Base-by-base conservation (phyloP, 1,140 invertebrate species). In the Zophobas morio region DNA sequence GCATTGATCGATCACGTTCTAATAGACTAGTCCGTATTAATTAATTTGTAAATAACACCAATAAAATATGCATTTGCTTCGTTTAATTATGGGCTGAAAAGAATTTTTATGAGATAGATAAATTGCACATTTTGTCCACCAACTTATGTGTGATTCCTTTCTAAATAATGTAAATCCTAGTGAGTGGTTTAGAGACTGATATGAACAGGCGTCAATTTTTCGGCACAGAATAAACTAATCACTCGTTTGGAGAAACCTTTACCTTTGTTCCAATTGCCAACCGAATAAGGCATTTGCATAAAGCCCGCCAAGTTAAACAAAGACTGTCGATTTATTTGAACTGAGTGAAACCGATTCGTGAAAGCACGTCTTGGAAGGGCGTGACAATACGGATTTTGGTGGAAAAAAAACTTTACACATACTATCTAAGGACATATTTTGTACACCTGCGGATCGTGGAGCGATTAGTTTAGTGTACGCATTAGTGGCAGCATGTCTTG, bases 401-500 rank as follows among this genome's bases (percentile, higher is more conserved):
- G 32, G 8, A 40, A 33, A 66, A 66, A 63, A 66, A 66, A 66
- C 8, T 39, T 42, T 42, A 66, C 60, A 39, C 60, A 66, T 46
- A 66, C 40, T 66, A 66, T 42, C 60, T 66, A 66, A 66, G 60
- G 37, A 42, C 42, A 39, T 66, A 40, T 6, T 66, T 66, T 66
- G 37, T 66, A 39, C 60, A 66, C 60, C 20, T 20, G 20, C 39
- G 37, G 35, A 66, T 36, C 60, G 39, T 8, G 42, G 42, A 66
- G 54, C 46, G 37, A 32, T 73, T 54, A 73, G 71, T 73, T 53
- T 40, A 40, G 71, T 73, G 71, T 53, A 40, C 54, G 49, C 51
- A 20, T 54, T 73, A 40, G 71, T 36, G 71, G 33, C 71, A 73
- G 71, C 54, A 90, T 90, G 88, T 88, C 88, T 76, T 92, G 90